Conservation (phyloP, 2,797 vertebrate genomes). For the Lemur catta region DNA sequence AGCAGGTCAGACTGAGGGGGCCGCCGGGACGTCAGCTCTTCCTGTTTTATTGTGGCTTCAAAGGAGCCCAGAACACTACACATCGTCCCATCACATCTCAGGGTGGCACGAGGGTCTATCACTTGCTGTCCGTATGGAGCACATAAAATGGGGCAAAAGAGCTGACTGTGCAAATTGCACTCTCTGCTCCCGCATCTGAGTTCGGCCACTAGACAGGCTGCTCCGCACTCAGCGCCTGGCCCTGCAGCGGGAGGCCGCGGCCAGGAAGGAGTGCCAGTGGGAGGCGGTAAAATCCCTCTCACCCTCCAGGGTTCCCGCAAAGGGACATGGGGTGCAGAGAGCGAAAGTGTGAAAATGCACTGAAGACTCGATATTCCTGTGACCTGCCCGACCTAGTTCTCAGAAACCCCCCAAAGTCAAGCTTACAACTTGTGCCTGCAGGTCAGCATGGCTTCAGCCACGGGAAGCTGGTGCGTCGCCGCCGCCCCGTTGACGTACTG, state of each 20-base stretch:
- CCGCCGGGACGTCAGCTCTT: background rate
- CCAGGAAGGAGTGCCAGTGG: background rate
- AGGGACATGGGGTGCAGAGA: background rate
- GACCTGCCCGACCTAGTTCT: background rate
- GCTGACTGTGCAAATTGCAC: background rate
- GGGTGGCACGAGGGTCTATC: background rate
- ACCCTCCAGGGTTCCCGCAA: background rate
- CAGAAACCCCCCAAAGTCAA: background rate
- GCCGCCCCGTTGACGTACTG: conserved; percentile 93
- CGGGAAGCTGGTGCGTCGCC: conserved; percentile 95
- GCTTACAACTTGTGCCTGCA: conserved; percentile 97
- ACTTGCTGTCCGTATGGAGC: background rate
- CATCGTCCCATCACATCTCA: background rate
- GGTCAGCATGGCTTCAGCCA: conserved; percentile 98
- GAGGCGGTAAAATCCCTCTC: background rate
- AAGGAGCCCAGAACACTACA: background rate
- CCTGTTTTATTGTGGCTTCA: background rate
- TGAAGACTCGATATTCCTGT: background rate
- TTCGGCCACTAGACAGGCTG: background rate
- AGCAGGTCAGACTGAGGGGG: background rate
- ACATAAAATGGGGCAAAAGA: background rate
- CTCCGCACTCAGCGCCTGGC: background rate
- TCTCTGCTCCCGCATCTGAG: background rate
- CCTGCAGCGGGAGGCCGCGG: background rate
- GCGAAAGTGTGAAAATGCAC: background rate